Evolutionary conservation across 2,113 vertebrate genomes (phyloP), one percentile per base, ranked within the genome.

Genomic region (Bostrychus sinensis): DNA sequence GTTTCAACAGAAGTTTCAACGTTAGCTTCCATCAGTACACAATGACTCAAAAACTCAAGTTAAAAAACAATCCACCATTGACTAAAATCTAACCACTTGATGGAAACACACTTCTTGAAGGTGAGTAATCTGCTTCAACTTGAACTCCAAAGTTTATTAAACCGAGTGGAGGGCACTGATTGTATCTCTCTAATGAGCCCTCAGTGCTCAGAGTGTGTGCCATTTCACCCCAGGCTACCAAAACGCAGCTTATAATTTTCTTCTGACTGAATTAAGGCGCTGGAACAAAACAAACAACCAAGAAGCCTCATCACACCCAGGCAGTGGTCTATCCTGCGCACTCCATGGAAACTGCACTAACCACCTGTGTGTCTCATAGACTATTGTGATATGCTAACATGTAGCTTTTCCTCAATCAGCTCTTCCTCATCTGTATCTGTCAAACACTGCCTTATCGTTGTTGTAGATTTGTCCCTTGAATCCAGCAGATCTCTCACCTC

Each of bases 171-270:
- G 73, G 76, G 88, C 82, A 88, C 64, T 77, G 90, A 88, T 90
- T 84, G 62, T 86, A 89, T 91, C 87, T 88, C 36, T 84, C 68
- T 91, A 89, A 92, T 91, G 82, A 88, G 81, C 69, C 72, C 68
- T 65, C 62, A 75, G 60, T 73, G 65, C 71, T 90, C 78, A 55
- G 34, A 85, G 63, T 70, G 62, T 51, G 67, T 80, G 84, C 85
- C 83, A 88, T 83, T 81, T 86, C 34, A 74, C 88, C 81, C 66
- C 26, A 2, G 83, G 88, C 83, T 23, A 71, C 6, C 10, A 66
- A 76, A 78, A 80, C 28, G 28, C 30, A 60, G 78, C 53, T 70
- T 85, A 74, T 83, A 65, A 85, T 85, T 84, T 75, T 55, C 69
- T 14, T 41, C 41, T 77, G 72, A 66, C 64, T 69, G 20, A 82